phyloP scores from a whole-genome alignment of 2,113 vertebrate species.

The human (Homo sapiens) region DNA sequence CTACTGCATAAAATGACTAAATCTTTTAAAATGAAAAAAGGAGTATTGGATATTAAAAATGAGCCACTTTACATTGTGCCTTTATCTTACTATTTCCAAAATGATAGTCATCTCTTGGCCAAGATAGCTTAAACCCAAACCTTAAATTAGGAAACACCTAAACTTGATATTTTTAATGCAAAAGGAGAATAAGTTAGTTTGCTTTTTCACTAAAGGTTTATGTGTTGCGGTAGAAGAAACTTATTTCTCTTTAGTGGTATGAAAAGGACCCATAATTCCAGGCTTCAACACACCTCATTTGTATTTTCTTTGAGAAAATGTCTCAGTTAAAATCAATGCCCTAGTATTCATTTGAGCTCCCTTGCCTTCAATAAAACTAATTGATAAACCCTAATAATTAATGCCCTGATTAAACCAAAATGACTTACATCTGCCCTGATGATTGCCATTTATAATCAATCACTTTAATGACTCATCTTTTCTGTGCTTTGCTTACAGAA shows the following conservation, averaged over 20 bases:
- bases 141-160: constrained; percentile 3
- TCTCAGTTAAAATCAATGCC: constrained; percentile 74
- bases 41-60: not conserved
- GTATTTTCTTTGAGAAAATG: constrained; percentile 72
- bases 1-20: not conserved
- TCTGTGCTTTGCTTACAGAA: constrained; percentile 70
- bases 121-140: not conserved
- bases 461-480: constrained; percentile 71
- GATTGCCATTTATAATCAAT: constrained; percentile 70
- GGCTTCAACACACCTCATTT: constrained; percentile 58
- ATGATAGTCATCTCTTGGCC: not conserved
- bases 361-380: constrained; percentile 78
- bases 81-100: not conserved
- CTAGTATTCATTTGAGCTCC: constrained; percentile 70
- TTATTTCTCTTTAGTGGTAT: constrained; percentile 12
- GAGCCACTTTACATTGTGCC: not conserved
- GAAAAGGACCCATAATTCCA: constrained; percentile 25
- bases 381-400: constrained; percentile 80
- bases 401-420: constrained; percentile 77
- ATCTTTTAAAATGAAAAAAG: constrained; percentile 5
- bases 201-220: constrained; percentile 13
- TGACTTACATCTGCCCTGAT: constrained; percentile 77
- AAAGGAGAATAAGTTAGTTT: constrained; percentile 4
- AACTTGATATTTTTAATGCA: not conserved
- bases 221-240: not conserved